Conservation (phyloP, 1,140 invertebrate species). For the Galleria mellonella region DNA sequence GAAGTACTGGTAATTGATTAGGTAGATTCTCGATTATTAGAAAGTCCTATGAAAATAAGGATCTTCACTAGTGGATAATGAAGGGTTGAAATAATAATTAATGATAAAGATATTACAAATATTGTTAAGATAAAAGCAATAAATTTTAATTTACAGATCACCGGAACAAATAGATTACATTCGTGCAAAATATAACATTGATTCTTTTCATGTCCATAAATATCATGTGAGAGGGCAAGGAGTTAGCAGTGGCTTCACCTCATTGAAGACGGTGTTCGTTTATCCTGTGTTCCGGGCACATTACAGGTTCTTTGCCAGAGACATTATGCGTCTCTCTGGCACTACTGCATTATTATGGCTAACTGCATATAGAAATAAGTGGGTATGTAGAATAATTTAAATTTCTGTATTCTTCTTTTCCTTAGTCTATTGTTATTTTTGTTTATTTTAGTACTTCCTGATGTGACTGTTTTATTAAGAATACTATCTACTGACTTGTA, state of each 20-base stretch:
- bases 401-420: not conserved
- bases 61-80: too few relatives aligned
- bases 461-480: too few relatives aligned
- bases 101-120: not conserved
- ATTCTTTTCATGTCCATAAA: conserved; percentile 34
- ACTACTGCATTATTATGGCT: conserved; percentile 41
- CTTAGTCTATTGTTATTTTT: not conserved
- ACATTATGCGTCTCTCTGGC: conserved; percentile 51
- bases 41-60: too few relatives aligned
- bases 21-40: too few relatives aligned
- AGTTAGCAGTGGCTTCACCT: conserved; percentile 24
- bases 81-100: too few relatives aligned
- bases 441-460: not conserved
- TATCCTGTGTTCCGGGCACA: conserved; percentile 52
- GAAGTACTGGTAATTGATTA: too few relatives aligned
- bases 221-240: conserved; percentile 28
- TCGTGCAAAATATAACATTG: conserved; percentile 39
- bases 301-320: conserved; percentile 47
- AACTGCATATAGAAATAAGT: conserved; percentile 59
- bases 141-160: conserved; percentile 32
- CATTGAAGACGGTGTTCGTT: conserved; percentile 31
- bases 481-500: too few relatives aligned
- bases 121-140: not conserved
- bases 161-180: conserved; percentile 43
- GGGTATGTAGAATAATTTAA: conserved; percentile 25